phyloP scores from a whole-genome alignment of 2,113 vertebrate genomes.

The Macquaria australasica region DNA sequence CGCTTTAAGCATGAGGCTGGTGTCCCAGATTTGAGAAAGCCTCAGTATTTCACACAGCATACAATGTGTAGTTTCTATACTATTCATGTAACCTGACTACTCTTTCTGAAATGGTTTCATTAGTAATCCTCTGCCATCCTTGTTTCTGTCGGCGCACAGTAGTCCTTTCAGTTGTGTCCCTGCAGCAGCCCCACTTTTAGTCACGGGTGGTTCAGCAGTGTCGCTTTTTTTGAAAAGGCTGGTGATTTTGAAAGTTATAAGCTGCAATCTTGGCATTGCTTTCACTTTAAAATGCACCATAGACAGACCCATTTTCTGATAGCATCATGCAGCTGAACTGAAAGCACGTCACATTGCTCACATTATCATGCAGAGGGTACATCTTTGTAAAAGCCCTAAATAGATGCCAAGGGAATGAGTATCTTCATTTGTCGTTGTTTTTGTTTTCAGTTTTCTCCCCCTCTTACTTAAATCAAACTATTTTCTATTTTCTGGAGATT shows the following conservation, averaged over 20 bases:
- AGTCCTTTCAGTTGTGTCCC: conserved; percentile 80
- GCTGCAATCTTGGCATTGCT: conserved; percentile 73
- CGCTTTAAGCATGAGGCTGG: conserved; percentile 23
- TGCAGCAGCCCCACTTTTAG: conserved; percentile 73
- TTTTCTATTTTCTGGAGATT: conserved; percentile 4
- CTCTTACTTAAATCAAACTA: conserved; percentile 32
- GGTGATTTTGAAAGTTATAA: conserved; percentile 73
- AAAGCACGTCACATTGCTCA: conserved; percentile 53
- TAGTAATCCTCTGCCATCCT: conserved; percentile 81
- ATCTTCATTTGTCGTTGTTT: conserved; percentile 34
- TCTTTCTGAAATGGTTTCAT: conserved; percentile 77
- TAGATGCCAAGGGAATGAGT: conserved; percentile 52
- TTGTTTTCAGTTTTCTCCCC: background rate
- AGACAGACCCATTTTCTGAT: conserved; percentile 74
- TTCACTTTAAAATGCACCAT: conserved; percentile 65
- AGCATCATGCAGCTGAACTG: conserved; percentile 68
- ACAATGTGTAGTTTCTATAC: conserved; percentile 41
- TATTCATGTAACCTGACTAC: conserved; percentile 60
- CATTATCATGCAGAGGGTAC: conserved; percentile 62
- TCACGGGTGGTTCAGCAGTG: conserved; percentile 76
- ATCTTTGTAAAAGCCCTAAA: conserved; percentile 44
- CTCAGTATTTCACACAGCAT: conserved; percentile 8
- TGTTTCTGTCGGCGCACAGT: conserved; percentile 80
- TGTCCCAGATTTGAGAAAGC: conserved; percentile 46
- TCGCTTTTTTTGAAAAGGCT: conserved; percentile 62